Base-by-base conservation (phyloP, 2,797 vertebrate species). In the Allochrocebus solatus region DNA sequence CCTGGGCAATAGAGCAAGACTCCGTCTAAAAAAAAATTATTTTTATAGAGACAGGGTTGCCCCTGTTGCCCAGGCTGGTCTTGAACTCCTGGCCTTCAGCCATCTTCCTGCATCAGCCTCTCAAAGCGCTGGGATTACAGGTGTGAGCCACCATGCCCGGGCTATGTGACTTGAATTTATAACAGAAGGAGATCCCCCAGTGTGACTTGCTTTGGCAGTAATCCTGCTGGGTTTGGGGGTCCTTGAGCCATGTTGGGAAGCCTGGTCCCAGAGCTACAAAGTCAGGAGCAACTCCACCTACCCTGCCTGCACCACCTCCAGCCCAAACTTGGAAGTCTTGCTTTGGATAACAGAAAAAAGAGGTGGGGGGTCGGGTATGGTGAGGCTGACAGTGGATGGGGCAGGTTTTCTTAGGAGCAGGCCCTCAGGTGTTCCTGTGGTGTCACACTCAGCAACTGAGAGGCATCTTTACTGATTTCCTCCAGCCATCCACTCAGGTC, bases 161-260 rank as follows among this genome's bases (percentile, higher is more conserved):
- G 33, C 67, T n/a, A 5, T 1, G 14, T 36, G 82, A 75, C 64
- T 81, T 87, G 84, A 48, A 2, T 87, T 81, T 48, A 5, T 75
- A 59, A 57, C 7, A 28, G 43, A 64, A 90, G 91, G 21, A 16
- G 80, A 75, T 30, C 21, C 4, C 19, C 3, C 1, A 1, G 24
- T 14, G 19, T 59, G 17, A 39, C 19, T 48, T 39, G n/a, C 83
- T 72, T 75, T 80, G 92, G 64, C 6, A 39, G 76, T 26, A 28
- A 26, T 72, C 93, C 61, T 86, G 89, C 67, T 92, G 76, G 75
- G 50, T 55, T 55, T 90, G 64, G 81, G 82, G 83, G 72, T 39
- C 41, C 74, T 75, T 39, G n/a, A 74, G 64, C 53, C 22, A 12
- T 3, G 26, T n/a, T 11, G 28, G 64, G 43, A 36, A 48, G 16